A percentile compares a stretch with the other conserved stretches of the same genome.
phyloP scores from a whole-genome alignment of 2,113 vertebrate species.

The Cyanoderma ruficeps region DNA sequence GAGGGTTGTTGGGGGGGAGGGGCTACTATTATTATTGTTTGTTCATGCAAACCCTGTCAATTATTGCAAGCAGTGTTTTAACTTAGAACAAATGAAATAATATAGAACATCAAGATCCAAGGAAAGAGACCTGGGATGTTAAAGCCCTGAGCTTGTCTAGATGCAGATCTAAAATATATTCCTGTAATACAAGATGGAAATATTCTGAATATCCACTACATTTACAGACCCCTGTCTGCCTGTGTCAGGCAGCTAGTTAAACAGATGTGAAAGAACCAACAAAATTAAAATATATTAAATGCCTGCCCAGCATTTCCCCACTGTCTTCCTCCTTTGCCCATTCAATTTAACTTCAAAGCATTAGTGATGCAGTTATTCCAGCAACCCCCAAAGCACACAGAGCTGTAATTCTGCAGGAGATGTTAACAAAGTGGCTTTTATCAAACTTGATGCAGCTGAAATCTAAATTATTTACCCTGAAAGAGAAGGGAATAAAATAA shows the following conservation, averaged over 20 bases:
- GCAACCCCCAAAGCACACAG: neutral
- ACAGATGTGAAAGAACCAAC: constrained; percentile 9
- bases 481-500: constrained; percentile 15
- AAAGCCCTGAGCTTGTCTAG: neutral
- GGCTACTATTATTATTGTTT: neutral
- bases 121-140: neutral
- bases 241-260: neutral
- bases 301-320: neutral
- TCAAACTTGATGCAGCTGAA: constrained; percentile 21
- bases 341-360: neutral
- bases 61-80: neutral
- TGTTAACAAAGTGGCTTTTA: constrained; percentile 12
- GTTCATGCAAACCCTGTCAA: neutral
- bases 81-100: neutral
- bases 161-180: neutral
- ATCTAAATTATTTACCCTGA: constrained; percentile 31
- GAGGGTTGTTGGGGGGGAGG: neutral
- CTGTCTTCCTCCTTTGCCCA: neutral
- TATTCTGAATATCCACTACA: neutral
- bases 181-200: neutral
- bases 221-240: neutral
- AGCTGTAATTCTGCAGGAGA: neutral
- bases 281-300: constrained; percentile 27
- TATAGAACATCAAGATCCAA: neutral
- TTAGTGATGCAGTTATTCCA: neutral